These are phyloP conservation scores for Oncorhynchus kisutch DNA, from an alignment of 2,113 vertebrate species.

Conservation along the genomic window DNA sequence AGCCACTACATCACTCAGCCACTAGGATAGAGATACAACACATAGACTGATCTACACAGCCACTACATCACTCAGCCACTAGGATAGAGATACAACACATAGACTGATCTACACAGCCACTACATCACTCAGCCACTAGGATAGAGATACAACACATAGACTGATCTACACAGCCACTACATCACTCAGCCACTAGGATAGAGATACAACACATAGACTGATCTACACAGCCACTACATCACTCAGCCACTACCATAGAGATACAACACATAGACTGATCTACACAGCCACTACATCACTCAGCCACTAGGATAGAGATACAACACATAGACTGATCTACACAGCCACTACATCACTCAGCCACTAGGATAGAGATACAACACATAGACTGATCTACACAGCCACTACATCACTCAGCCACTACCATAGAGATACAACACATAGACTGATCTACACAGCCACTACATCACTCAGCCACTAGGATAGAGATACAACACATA, in stretches of 20 bases:
- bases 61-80: too few relatives aligned
- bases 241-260: neutral
- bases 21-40: neutral
- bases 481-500: neutral
- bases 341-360: neutral
- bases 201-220: too few relatives aligned
- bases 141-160: neutral
- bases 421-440: neutral
- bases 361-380: neutral
- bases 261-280: conserved; percentile 1
- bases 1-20: neutral
- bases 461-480: neutral
- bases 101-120: too few relatives aligned
- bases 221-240: neutral
- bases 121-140: neutral
- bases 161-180: neutral
- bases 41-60: too few relatives aligned
- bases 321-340: neutral
- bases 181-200: too few relatives aligned
- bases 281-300: neutral
- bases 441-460: too few relatives aligned
- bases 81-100: neutral
- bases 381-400: too few relatives aligned
- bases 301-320: too few relatives aligned
- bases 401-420: too few relatives aligned